Evolutionary conservation across 2,113 vertebrate genomes (phyloP).

Genomic region (Petroica traversi): DNA sequence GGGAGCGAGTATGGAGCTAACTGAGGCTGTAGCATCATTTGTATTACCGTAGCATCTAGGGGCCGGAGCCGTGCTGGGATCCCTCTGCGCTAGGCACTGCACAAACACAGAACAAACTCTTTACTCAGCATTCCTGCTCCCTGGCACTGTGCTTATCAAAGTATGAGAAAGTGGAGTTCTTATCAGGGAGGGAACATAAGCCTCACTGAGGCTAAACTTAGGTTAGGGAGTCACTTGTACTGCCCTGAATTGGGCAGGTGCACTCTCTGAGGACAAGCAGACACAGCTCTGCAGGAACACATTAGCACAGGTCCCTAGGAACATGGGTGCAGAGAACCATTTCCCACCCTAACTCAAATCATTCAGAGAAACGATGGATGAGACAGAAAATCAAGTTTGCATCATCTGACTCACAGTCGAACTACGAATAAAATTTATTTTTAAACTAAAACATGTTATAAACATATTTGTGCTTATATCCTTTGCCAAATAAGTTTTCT

Average conservation of each 20-base stretch:
- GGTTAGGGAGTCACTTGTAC: not conserved
- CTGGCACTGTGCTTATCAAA: not conserved
- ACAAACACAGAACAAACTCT: conserved; percentile 56
- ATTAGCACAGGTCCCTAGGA: not conserved
- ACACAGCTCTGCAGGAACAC: not conserved
- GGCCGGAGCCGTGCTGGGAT: not conserved
- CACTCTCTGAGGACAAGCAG: not conserved
- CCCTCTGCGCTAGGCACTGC: conserved; percentile 43
- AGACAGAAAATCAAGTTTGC: not conserved
- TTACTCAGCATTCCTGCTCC: not conserved
- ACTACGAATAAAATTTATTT: not conserved
- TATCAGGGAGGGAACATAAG: not conserved
- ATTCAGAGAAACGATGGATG: not conserved
- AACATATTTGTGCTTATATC: not conserved
- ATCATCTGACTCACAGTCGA: not conserved
- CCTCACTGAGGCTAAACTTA: not conserved
- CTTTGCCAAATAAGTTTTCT: not conserved
- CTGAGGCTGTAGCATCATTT: not conserved
- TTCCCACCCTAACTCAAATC: not conserved
- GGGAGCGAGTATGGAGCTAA: not conserved
- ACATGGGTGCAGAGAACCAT: not conserved
- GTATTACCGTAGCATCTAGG: conserved; percentile 39
- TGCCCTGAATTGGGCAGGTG: accelerated
- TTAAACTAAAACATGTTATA: not conserved
- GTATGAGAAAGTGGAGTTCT: not conserved